Evolutionary conservation across 2,113 vertebrate species (phyloP), one percentile per base, ranked within the genome.

Genomic region (Hyperopisus bebe): DNA sequence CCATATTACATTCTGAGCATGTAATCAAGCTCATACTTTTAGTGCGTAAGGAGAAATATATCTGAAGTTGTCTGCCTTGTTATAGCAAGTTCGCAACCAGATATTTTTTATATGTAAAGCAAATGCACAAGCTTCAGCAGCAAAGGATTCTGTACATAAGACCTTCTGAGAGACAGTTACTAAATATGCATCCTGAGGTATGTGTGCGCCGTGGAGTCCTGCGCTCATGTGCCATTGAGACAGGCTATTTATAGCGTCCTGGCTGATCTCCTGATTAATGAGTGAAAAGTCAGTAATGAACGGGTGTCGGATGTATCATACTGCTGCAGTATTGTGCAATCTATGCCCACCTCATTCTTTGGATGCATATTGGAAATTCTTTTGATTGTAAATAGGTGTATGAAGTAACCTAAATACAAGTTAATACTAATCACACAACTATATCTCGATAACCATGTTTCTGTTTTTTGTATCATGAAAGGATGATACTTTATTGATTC

Each of bases 151-250:
- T 27, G 53, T 47, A 27, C 11, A 42, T 39, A 11, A 70, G 39
- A 27, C 13, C 53, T 35, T 44, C 35, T 44, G 24, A 86, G 89
- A 10, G 35, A 88, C 53, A 82, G 39, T 80, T 5, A 58, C 39
- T 89, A 39, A 88, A n/a, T 89, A n/a, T 77, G 77, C 70, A 48
- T 89, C 53, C 88, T 15, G 55, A 47, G 77, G 88, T 62, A 42
- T 70, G n/a, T 70, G n/a, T 86, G n/a, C 17, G 31, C 44, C 48
- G 7, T 10, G 6, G 66, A 88, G 89, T 24, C 66, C 82, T 90
- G 91, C 82, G 86, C 58, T 82, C 46, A 31, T 91, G 92, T 91
- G 92, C 85, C 90, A 82, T 58, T 74, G 87, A 89, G 87, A 82
- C 0, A 11, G 55, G 82, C 86, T 92, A 91, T 91, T 92, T 91